These are phyloP conservation scores for Calyptommatus sinebrachiatus DNA, from an alignment of 2,113 vertebrate species.

Conservation along the genomic window DNA sequence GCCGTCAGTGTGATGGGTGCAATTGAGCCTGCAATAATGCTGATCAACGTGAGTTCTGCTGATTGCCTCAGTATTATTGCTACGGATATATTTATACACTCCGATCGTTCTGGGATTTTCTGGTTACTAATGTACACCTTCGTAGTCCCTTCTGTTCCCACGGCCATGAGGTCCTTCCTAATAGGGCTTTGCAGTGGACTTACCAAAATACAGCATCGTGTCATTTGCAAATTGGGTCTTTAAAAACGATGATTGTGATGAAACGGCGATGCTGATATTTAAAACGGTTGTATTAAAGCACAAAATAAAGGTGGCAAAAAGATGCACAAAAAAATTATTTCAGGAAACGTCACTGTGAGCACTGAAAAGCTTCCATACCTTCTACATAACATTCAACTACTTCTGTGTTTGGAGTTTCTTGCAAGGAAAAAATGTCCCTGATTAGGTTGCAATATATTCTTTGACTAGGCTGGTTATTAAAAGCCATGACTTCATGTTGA, in stretches of 20 bases:
- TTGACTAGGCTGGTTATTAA: too few relatives aligned
- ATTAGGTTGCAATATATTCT: too few relatives aligned
- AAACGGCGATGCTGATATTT: background rate
- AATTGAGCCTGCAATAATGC: background rate
- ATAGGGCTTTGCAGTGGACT: background rate
- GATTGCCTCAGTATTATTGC: background rate
- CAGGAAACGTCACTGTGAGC: background rate
- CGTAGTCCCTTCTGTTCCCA: background rate
- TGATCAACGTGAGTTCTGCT: background rate
- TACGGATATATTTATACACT: background rate
- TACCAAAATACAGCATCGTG: background rate
- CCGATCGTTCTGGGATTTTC: background rate
- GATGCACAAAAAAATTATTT: background rate
- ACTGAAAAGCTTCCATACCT: background rate
- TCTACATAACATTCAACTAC: background rate
- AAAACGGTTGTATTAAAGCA: background rate
- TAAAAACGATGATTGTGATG: background rate
- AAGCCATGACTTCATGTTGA: background rate
- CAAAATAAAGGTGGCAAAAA: background rate
- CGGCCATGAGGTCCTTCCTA: background rate
- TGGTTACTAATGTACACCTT: background rate
- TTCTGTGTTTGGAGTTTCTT: background rate
- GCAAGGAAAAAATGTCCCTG: background rate
- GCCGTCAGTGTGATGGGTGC: background rate
- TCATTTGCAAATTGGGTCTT: background rate